Percentiles rank a stretch among this genome's conserved stretches.
Conservation (phyloP, 2,888 invertebrate species). For the Ischnus inquisitorius region DNA sequence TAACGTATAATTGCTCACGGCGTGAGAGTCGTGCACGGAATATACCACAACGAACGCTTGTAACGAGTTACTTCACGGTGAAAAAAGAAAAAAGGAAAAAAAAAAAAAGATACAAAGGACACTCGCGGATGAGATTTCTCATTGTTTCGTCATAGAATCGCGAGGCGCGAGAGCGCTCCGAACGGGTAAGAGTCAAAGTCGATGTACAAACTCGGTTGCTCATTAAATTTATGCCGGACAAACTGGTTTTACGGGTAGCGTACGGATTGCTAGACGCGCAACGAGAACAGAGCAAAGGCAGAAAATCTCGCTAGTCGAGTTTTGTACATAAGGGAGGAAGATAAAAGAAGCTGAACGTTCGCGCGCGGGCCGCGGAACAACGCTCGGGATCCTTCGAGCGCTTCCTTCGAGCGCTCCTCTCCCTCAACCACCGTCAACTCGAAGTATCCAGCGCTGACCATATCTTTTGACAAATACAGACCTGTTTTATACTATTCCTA, state of each 20-base stretch:
- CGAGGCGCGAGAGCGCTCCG: neutral
- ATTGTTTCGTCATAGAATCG: constrained; percentile 15
- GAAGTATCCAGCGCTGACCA: neutral
- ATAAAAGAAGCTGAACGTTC: constrained; percentile 4
- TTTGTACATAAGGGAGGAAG: constrained; percentile 24
- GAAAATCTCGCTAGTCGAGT: constrained; percentile 31
- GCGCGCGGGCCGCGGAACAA: no score
- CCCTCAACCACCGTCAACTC: neutral
- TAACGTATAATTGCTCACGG: no score
- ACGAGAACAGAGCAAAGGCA: constrained; percentile 35
- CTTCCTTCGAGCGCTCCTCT: neutral
- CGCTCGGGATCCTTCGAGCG: neutral
- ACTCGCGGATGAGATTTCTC: neutral
- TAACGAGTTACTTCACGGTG: no score
- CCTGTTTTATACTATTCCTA: neutral
- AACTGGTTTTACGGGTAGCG: constrained; percentile 69
- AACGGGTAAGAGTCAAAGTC: neutral
- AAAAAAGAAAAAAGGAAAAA: no score
- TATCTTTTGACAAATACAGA: neutral
- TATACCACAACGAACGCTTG: no score
- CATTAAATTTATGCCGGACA: constrained; percentile 68
- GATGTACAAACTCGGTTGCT: constrained; percentile 38
- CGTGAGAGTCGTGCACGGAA: no score
- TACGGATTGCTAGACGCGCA: constrained; percentile 26
- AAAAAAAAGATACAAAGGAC: neutral